These are phyloP conservation scores for Euspilapteryx auroguttella DNA, from an alignment of 2,888 invertebrate species.

Conservation along the genomic window DNA sequence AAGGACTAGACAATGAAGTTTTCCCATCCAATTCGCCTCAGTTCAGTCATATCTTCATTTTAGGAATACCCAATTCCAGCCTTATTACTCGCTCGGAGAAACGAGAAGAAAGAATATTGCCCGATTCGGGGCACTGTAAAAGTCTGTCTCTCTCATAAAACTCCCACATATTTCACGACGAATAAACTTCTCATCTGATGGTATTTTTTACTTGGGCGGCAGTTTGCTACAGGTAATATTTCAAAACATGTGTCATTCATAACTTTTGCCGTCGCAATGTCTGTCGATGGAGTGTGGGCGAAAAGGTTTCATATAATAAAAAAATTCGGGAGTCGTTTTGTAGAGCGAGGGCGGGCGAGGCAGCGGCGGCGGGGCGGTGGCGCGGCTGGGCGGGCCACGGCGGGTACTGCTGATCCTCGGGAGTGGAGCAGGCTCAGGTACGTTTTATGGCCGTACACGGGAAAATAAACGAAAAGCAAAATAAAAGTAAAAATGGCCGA, in stretches of 20 bases:
- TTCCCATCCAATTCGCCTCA: conserved; percentile 50
- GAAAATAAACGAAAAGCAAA: conserved; percentile 62
- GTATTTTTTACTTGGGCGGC: conserved; percentile 46
- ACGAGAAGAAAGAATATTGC: conserved; percentile 42
- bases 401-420: conserved; percentile 51
- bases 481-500: conserved; percentile 57
- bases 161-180: conserved; percentile 58
- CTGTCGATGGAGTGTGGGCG: conserved; percentile 55
- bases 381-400: too few relatives aligned
- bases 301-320: conserved; percentile 61
- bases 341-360: conserved; percentile 52
- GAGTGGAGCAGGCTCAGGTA: conserved; percentile 53
- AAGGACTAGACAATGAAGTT: conserved; percentile 26
- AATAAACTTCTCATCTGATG: conserved; percentile 57
- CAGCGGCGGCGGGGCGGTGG: conserved; percentile 3
- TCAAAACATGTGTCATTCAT: conserved; percentile 63
- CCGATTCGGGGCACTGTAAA: conserved; percentile 51
- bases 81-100: conserved; percentile 38
- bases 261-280: conserved; percentile 60
- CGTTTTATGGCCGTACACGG: conserved; percentile 56
- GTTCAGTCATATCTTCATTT: conserved; percentile 39
- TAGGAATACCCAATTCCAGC: conserved; percentile 24
- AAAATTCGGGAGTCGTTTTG: conserved; percentile 25
- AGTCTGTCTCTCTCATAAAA: conserved; percentile 47
- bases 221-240: conserved; percentile 58